Conservation (phyloP, 2,113 vertebrate species). For the Antigone vipio region DNA sequence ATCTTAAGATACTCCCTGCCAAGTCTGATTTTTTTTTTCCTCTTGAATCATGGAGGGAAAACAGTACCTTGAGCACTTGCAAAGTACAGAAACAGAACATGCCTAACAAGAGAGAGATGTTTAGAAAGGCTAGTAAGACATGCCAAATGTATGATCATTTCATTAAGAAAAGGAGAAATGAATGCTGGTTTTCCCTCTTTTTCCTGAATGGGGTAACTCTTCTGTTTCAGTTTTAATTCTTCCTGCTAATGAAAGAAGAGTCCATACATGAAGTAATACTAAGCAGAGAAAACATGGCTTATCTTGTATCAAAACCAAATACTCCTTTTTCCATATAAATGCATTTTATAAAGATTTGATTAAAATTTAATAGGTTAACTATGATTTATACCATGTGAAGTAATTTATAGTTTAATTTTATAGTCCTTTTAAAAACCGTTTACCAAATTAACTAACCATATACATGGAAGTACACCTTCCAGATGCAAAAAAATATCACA, state of each 20-base stretch:
- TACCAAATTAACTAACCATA: neutral
- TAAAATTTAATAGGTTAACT: neutral
- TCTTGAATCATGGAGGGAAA: neutral
- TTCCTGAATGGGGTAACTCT: neutral
- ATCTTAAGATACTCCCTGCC: neutral
- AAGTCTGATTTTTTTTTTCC: neutral
- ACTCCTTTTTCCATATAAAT: neutral
- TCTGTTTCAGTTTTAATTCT: neutral
- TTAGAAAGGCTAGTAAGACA: neutral
- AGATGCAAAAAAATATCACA: neutral
- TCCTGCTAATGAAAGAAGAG: neutral
- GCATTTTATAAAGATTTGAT: neutral
- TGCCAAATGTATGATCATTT: neutral
- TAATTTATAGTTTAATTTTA: neutral
- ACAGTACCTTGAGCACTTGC: neutral
- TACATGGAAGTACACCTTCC: neutral
- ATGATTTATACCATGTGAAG: neutral
- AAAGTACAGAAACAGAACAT: neutral
- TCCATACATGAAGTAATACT: neutral
- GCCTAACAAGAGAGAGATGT: neutral
- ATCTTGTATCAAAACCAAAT: neutral
- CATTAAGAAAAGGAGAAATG: neutral
- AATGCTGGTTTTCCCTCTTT: neutral
- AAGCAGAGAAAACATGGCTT: neutral
- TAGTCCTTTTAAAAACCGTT: neutral